Evolutionary conservation across 35 echinoderm and acorn worm species (phyloP), one percentile per base, ranked within the genome.

Genomic region (Acanthaster planci): DNA sequence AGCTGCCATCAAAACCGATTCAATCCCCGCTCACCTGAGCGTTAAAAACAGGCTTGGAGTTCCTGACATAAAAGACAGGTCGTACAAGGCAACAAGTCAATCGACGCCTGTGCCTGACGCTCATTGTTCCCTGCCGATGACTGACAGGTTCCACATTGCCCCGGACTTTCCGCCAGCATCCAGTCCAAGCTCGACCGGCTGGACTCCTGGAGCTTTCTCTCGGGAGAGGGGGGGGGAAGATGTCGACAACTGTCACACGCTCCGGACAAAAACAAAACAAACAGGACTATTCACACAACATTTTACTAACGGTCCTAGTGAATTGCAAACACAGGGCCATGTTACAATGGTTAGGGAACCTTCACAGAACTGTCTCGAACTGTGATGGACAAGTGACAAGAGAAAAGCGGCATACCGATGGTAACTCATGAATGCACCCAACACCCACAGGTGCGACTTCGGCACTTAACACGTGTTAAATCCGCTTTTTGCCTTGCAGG

Each of bases 251-350:
- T 72, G 64, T 72, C 64, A 72, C 64, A 72, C 64, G 23, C 64
- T 72, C 64, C 64, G 34, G 64, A 72, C 64, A 72, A 72, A 72
- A 72, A 72, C 64, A 72, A 72, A 72, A 34, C 64, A 72, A 72
- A 72, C 64, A 72, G 26, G 64, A 34, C 64, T 34, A 72, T 72
- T 72, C 64, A 72, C 23, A 31, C 64, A 31, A 19, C 34, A 31
- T 72, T 72, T 72, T 26, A 26, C 26, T 30, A 72, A 72, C 64
- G 34, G 64, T 29, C 4, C 42, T 72, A 35, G 22, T 72, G 64
- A 72, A 72, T 72, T 72, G 64, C 64, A 31, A 34, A 34, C 8
- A 23, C 22, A 9, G 22, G 6, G 57, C 27, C 0, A 4, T 2
- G 0, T 34, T 19, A 72, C 26, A 72, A 72, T 72, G 64, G 64